phyloP scores from a whole-genome alignment of 2,888 invertebrate species.

The Pyrrhia umbra region DNA sequence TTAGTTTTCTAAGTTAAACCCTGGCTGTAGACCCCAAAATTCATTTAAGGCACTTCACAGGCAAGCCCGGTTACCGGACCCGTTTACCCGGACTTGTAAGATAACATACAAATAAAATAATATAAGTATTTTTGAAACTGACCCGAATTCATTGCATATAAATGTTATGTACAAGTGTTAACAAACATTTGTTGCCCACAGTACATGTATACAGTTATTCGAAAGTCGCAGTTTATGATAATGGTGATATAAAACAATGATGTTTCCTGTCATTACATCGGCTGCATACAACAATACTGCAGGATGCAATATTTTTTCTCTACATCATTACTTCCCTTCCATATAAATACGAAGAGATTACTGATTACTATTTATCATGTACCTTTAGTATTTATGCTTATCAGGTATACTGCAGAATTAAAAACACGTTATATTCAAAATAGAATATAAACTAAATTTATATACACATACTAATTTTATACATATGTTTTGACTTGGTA shows the following conservation, averaged over 20 bases:
- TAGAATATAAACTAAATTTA: no score
- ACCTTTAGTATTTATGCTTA: not conserved
- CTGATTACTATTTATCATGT: not conserved
- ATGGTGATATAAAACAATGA: slow-evolving; percentile 47
- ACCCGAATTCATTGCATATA: no score
- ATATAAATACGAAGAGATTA: not conserved
- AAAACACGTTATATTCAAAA: not conserved
- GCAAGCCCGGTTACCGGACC: no score
- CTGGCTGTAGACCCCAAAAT: no score
- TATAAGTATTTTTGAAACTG: no score
- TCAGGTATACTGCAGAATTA: not conserved
- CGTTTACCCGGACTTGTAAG: no score
- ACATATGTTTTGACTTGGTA: no score
- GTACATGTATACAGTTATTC: slow-evolving; percentile 17
- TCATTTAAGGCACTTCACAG: no score
- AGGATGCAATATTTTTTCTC: slow-evolving; percentile 36
- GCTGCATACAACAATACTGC: slow-evolving; percentile 7
- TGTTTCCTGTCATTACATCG: slow-evolving; percentile 28
- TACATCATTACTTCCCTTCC: slow-evolving; percentile 4
- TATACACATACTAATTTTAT: no score
- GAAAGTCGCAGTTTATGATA: slow-evolving; percentile 50
- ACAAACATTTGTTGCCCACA: not conserved
- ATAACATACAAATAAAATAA: no score
- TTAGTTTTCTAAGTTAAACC: no score
- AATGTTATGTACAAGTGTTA: not conserved